phyloP scores from a whole-genome alignment of 2,113 vertebrate genomes.

The Rhabdornis inornatus region DNA sequence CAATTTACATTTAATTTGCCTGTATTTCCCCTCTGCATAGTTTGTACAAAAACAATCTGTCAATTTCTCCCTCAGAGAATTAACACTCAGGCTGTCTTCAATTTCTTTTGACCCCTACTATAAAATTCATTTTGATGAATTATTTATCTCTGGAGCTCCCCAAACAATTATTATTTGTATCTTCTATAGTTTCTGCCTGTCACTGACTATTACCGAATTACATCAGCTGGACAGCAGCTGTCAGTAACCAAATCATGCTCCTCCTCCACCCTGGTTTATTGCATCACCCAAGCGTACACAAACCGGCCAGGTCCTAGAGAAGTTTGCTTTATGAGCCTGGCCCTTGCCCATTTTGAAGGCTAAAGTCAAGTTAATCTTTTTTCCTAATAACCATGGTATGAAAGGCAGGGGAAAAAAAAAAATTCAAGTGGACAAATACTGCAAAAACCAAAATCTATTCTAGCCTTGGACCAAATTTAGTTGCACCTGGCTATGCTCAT shows the following conservation, averaged over 20 bases:
- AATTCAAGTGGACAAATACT: not conserved
- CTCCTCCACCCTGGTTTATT: not conserved
- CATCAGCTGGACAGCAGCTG: constrained; percentile 48
- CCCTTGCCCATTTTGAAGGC: not conserved
- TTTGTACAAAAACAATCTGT: constrained; percentile 38
- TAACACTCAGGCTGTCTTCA: constrained; percentile 30
- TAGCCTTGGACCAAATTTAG: not conserved
- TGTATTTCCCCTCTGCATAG: not conserved
- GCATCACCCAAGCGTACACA: not conserved
- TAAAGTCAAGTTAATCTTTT: not conserved
- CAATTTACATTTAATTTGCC: constrained; percentile 6
- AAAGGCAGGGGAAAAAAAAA: not conserved
- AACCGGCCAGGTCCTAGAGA: not conserved
- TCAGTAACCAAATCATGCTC: not conserved
- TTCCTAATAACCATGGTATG: not conserved
- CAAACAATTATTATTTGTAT: constrained; percentile 44
- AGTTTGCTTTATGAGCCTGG: not conserved
- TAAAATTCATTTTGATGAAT: constrained; percentile 59
- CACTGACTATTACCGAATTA: not conserved
- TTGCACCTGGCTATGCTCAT: not conserved
- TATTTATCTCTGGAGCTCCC: constrained; percentile 56
- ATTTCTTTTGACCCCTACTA: constrained; percentile 55
- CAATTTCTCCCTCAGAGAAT: constrained; percentile 12
- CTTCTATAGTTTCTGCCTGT: constrained; percentile 32
- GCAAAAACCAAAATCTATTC: not conserved